These are phyloP conservation scores for Parazoanthus darwini DNA, from an alignment of 92 coral and sea anemone species.

Conservation along the genomic window DNA sequence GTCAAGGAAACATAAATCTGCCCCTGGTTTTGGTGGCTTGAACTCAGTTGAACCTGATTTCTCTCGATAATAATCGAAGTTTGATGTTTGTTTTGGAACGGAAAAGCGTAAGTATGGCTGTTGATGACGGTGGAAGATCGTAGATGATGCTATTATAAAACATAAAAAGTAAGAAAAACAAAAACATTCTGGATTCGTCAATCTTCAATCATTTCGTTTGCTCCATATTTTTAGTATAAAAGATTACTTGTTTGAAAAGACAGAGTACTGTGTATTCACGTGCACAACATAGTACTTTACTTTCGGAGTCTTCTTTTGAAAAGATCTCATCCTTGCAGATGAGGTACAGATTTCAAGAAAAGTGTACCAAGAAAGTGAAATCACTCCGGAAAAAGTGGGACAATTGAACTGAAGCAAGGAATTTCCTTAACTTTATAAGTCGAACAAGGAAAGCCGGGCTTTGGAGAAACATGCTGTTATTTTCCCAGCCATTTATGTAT, in stretches of 20 bases:
- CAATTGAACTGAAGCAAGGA: no score
- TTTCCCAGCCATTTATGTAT: no score
- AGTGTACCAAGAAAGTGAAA: no score
- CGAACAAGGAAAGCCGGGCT: no score
- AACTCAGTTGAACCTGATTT: not conserved
- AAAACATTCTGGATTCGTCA: not conserved
- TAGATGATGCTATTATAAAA: conserved; percentile 8
- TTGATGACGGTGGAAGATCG: not conserved
- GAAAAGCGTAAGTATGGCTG: not conserved
- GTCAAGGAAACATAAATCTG: conserved; percentile 11
- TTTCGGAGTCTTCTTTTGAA: no score
- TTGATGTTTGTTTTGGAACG: not conserved
- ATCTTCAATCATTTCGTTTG: not conserved
- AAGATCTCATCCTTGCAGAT: not conserved
- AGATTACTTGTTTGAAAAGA: not conserved
- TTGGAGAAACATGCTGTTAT: no score
- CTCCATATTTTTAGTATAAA: no score
- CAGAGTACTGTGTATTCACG: not conserved
- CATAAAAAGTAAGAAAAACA: not conserved
- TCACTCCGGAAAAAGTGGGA: no score
- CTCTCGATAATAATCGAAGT: not conserved
- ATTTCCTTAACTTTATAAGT: no score
- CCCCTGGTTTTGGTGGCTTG: not conserved
- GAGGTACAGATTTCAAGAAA: no score
- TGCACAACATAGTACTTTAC: not conserved